Evolutionary conservation across 2,888 invertebrate genomes (phyloP).

Genomic region (Campopleginae sp.): DNA sequence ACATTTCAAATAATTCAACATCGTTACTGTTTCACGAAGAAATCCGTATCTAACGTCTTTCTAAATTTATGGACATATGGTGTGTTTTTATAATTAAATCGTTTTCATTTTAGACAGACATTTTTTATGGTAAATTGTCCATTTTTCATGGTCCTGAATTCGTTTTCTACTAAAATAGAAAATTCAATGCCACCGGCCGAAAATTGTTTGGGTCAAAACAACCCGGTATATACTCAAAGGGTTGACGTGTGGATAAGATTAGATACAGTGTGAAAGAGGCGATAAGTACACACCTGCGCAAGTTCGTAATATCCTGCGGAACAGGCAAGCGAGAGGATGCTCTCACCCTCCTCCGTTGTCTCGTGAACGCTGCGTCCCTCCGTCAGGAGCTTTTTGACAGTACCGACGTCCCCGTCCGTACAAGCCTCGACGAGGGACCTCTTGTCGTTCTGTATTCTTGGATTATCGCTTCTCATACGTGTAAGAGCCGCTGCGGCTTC

Average conservation of each 20-base stretch:
- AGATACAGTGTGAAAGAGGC: neutral
- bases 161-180: no score
- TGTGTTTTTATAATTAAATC: no score
- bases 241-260: neutral
- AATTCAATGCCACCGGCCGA: no score
- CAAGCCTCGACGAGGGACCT: constrained; percentile 96
- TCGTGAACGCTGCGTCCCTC: constrained; percentile 98
- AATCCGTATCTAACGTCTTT: neutral
- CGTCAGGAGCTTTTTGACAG: constrained; percentile 95
- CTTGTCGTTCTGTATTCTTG: constrained; percentile 87
- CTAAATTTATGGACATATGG: no score
- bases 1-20: constrained; percentile 23
- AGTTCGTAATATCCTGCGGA: constrained; percentile 99
- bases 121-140: no score
- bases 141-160: no score
- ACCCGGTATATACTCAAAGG: no score
- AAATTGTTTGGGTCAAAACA: no score
- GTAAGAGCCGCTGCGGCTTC: constrained; percentile 98
- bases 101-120: no score
- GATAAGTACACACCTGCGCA: constrained; percentile 89
- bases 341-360: constrained; percentile 98
- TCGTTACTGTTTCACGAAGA: neutral
- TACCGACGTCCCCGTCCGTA: constrained; percentile 97
- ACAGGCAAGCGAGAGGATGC: constrained; percentile 97
- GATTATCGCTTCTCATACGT: constrained; percentile 97